phyloP scores from a whole-genome alignment of 2,797 vertebrate genomes.

The Propithecus perrieri region DNA sequence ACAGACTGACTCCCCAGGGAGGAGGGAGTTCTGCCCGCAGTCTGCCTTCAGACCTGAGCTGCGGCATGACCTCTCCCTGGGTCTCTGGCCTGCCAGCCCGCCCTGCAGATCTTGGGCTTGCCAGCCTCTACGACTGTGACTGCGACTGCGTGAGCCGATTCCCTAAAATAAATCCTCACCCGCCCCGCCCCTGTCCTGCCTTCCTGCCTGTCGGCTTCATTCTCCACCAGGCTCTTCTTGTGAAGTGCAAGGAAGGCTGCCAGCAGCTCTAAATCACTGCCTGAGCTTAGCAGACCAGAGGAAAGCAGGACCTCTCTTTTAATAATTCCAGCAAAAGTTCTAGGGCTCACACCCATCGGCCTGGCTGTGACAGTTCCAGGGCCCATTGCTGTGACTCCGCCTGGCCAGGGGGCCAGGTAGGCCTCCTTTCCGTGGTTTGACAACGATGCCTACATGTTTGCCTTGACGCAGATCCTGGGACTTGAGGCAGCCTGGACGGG shows the following conservation, averaged over 20 bases:
- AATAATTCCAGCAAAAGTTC: not conserved
- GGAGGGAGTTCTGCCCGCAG: not conserved
- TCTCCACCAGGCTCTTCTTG: not conserved
- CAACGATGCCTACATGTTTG: not conserved
- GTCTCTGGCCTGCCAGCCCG: not conserved
- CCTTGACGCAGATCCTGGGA: not conserved
- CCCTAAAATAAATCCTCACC: not conserved
- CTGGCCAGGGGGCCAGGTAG: not conserved
- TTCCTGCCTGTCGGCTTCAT: not conserved
- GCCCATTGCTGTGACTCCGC: not conserved
- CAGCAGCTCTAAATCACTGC: not conserved
- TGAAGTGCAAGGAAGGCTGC: not conserved
- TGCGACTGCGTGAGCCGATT: no score
- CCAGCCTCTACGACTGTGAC: not conserved
- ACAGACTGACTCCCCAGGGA: not conserved
- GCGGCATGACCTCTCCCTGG: no score
- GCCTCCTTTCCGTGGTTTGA: not conserved
- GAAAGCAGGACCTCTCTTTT: not conserved
- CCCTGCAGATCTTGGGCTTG: not conserved
- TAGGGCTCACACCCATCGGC: not conserved
- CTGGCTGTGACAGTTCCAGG: not conserved
- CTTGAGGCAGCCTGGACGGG: not conserved
- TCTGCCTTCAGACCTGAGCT: not conserved
- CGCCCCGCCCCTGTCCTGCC: rapidly evolving
- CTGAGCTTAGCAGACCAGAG: not conserved